Evolutionary conservation across 2,113 vertebrate species (phyloP).

Genomic region (Gambusia affinis): DNA sequence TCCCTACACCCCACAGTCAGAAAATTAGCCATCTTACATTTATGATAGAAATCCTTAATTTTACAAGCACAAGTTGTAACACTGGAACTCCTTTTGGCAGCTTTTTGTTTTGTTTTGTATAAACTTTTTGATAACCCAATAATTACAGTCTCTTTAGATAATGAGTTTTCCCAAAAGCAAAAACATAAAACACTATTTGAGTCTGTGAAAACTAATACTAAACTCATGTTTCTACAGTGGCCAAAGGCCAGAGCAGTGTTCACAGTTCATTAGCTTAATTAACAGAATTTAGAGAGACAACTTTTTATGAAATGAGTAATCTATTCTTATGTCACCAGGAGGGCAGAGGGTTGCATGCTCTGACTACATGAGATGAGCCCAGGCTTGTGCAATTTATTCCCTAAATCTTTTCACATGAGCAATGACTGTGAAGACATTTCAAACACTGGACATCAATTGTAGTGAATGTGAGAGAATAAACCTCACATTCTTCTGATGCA

Average conservation of each 20-base stretch:
- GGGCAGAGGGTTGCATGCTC: conserved; percentile 4
- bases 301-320: conserved; percentile 37
- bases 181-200: not conserved
- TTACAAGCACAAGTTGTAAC: no score
- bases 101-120: no score
- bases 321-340: conserved; percentile 1
- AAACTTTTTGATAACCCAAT: no score
- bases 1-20: no score
- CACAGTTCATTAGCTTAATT: conserved; percentile 27
- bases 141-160: no score
- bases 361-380: conserved; percentile 5
- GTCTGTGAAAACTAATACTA: not conserved
- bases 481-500: not conserved
- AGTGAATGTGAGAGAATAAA: not conserved
- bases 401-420: not conserved
- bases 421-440: conserved; percentile 4
- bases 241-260: conserved; percentile 3
- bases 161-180: not conserved
- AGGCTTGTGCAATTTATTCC: not conserved
- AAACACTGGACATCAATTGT: not conserved
- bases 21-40: no score
- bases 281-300: conserved; percentile 27
- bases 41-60: no score
- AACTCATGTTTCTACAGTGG: not conserved
- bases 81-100: no score